Evolutionary conservation across 2,797 vertebrate species (phyloP), one percentile per base, ranked within the genome.

Genomic region (Sebastes cheni): DNA sequence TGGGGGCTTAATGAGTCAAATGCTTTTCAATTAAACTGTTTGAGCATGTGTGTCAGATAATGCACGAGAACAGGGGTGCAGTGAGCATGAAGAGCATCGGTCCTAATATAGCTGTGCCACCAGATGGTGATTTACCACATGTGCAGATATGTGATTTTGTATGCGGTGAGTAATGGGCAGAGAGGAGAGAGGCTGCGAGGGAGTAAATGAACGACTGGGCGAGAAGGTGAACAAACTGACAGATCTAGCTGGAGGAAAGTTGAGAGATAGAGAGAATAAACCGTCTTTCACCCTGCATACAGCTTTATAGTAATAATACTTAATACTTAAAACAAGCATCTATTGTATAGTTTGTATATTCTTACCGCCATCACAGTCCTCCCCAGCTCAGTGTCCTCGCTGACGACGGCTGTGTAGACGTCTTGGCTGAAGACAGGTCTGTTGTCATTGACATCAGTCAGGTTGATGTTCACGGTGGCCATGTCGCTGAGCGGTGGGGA

Each of bases 381-480:
- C 12, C 99, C 98, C 5, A 97, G 96, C 54, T 97, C 88, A 0
- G 96, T 92, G 27, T 99, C 98, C 92, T 99, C 99, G 36, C 97
- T 95, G 92, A 99, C 91, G 13, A 99, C 98, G 0, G 98, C 95
- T 0, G 96, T 95, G 89, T 99, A 99, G 23, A 96, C 93, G 59
- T 95, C 94, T 75, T 99, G 99, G 94, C 97, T 98, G 89, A 99
- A 99, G 71, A 95, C 77, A 0, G 99, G 98, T 9, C 86, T 92
- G 89, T 99, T 99, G 91, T 99, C 99, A 2, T 99, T 99, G 86
- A 99, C 94, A 67, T 99, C 99, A 0, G 98, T 99, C 77, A 99
- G 93, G 36, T 99, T 99, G 87, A 99, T 95, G 94, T 96, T 99
- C 81, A 99, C 97, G 0, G 98, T 97, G 8, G 97, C 97, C 77